Evolutionary conservation across 1,140 invertebrate species (phyloP).

Genomic region (Drosophila yakuba): DNA sequence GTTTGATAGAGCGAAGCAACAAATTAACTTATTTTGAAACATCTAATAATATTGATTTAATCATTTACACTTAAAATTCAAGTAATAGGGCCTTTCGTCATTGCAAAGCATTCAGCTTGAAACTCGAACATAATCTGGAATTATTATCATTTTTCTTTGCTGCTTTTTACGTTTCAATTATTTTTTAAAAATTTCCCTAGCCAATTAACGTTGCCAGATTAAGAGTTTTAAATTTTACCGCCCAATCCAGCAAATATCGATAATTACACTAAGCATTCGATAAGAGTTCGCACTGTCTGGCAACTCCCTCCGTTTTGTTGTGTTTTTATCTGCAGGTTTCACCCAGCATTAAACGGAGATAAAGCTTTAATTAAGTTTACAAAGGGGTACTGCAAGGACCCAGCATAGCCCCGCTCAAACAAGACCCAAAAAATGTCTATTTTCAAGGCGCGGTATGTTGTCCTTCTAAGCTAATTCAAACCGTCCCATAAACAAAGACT

Average conservation of each 20-base stretch:
- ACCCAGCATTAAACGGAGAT: background rate
- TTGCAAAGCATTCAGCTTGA: too few species aligned
- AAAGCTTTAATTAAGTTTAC: background rate
- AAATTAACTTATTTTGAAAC: too few species aligned
- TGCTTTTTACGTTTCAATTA: too few species aligned
- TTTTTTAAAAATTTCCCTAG: too few species aligned
- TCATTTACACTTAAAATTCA: too few species aligned
- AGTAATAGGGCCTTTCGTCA: too few species aligned
- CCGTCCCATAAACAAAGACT: slow-evolving; percentile 11
- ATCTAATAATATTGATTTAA: too few species aligned
- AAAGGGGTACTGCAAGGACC: slow-evolving; percentile 32
- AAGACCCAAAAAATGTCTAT: slow-evolving; percentile 62
- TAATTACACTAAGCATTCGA: background rate
- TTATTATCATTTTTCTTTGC: too few species aligned
- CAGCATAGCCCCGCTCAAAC: background rate
- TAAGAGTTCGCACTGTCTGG: background rate
- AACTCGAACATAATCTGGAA: too few species aligned
- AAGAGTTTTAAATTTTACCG: background rate
- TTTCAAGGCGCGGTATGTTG: background rate
- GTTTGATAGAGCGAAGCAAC: too few species aligned
- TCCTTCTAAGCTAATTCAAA: background rate
- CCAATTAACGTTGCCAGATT: too few species aligned
- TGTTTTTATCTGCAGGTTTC: slow-evolving; percentile 1
- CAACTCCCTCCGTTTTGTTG: slow-evolving; percentile 1
- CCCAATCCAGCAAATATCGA: background rate